Evolutionary conservation across 2,888 invertebrate species (phyloP), one percentile per base, ranked within the genome.

Genomic region (Andrena trimmerana): DNA sequence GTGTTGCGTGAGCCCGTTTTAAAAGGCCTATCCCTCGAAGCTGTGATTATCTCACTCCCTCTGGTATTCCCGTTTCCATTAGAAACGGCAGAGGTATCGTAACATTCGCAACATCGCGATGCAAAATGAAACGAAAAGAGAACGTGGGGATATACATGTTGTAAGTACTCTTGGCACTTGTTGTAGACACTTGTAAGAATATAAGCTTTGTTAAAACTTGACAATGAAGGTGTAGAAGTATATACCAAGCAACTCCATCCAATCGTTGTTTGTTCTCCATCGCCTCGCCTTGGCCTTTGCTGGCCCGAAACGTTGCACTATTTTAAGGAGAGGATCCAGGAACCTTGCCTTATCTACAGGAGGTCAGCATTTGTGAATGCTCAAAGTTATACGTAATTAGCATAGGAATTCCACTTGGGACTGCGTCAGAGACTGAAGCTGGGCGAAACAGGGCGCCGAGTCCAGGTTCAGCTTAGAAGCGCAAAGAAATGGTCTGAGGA

Each of bases 1-100:
- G 42, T 36, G 42, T 59, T 29, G 42, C 69, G 59, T 31, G 59
- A 70, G 31, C 20, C 29, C 42, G 59, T 48, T 42, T 70, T 20
- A 20, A 60, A 60, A 60, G 16, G 57, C 54, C 24, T 36, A 33
- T 33, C 54, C 54, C 57, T 33, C 16, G 8, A 24, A 54, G 36
- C 54, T 33, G 60, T 3, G 54, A 57, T 24, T 57, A 24, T 24
- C 10, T 7, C 36, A 16, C 24, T n/a, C 10, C 36, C 8, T 27
- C 1, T 4, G 10, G 57, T 24, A 24, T 27, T 33, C n/a, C 54
- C 13, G 31, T 36, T 57, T 33, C 36, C 68, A 24, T 57, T 36
- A 2, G 68, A 57, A 57, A 24, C 36, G 57, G 36, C 27, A 27
- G 33, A 5, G 54, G 57, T 16, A 68, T 57, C 57, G 36, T 33